Percentiles rank a stretch among this genome's conserved stretches.
phyloP scores from a whole-genome alignment of 2,888 invertebrate genomes.

The Apeira syringaria region DNA sequence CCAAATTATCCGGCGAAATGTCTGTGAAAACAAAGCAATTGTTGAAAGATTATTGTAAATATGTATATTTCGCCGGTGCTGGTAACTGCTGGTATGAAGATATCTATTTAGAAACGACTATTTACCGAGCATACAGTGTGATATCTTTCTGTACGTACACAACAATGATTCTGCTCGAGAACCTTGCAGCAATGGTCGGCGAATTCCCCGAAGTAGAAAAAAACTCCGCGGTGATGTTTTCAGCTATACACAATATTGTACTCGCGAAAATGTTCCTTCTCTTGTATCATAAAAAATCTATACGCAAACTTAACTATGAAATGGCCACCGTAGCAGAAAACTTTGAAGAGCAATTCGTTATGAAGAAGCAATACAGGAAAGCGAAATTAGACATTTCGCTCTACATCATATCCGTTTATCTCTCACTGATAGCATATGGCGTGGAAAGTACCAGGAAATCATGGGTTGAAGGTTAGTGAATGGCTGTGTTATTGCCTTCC shows the following conservation, averaged over 20 bases:
- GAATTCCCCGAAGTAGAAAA: constrained; percentile 67
- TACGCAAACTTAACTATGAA: constrained; percentile 65
- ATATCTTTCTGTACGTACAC: constrained; percentile 60
- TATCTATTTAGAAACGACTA: constrained; percentile 47
- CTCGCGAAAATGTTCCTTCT: constrained; percentile 65
- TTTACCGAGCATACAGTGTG: constrained; percentile 52
- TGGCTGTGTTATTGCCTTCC: constrained; percentile 12
- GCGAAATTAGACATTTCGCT: constrained; percentile 56
- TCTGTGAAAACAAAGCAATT: constrained; percentile 51
- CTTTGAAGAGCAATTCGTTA: constrained; percentile 55
- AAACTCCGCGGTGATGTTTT: constrained; percentile 71
- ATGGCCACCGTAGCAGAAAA: constrained; percentile 59
- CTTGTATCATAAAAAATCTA: constrained; percentile 61
- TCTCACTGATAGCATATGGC: constrained; percentile 62
- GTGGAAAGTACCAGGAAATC: constrained; percentile 60
- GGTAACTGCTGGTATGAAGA: constrained; percentile 67
- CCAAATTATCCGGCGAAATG: constrained; percentile 40
- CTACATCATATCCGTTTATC: constrained; percentile 63
- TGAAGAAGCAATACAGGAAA: constrained; percentile 62
- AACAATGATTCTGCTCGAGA: constrained; percentile 67
- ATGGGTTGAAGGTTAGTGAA: constrained; percentile 55
- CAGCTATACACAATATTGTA: constrained; percentile 69
- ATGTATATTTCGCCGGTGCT: constrained; percentile 63
- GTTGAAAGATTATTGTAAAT: constrained; percentile 57
- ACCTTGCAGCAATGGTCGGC: constrained; percentile 63